A percentile compares a stretch with the other conserved stretches of the same genome.
Evolutionary conservation across 2,113 vertebrate genomes (phyloP).

Genomic region (Numida meleagris): DNA sequence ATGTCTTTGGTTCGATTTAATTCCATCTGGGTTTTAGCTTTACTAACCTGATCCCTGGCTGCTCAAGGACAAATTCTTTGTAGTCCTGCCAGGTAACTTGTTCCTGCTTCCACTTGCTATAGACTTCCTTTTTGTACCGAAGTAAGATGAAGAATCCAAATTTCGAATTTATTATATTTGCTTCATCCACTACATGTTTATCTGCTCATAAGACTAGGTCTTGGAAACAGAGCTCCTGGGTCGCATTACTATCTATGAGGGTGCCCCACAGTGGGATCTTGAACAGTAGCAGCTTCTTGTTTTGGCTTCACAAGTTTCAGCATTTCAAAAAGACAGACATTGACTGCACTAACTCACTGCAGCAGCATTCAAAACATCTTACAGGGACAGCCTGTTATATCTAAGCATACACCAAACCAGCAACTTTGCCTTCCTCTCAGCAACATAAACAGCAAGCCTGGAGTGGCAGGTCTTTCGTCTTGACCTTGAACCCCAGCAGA

Average conservation of each 20-base stretch:
- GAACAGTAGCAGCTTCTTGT: not conserved
- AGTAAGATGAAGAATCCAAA: not conserved
- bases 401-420: not conserved
- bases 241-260: not conserved
- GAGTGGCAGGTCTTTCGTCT: not conserved
- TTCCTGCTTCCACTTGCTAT: no score
- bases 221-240: not conserved
- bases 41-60: no score
- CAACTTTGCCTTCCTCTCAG: not conserved
- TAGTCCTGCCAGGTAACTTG: no score
- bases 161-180: not conserved
- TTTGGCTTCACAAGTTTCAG: not conserved
- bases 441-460: not conserved
- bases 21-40: no score
- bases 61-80: no score
- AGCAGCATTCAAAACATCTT: not conserved
- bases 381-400: not conserved
- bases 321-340: not conserved
- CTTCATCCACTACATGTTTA: fast-evolving
- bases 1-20: no score
- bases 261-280: not conserved
- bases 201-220: not conserved
- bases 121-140: no score
- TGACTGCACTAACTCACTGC: not conserved
- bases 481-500: not conserved